These are phyloP conservation scores for Lepus townsendii DNA, from an alignment of 2,797 vertebrate genomes.

Conservation along the genomic window DNA sequence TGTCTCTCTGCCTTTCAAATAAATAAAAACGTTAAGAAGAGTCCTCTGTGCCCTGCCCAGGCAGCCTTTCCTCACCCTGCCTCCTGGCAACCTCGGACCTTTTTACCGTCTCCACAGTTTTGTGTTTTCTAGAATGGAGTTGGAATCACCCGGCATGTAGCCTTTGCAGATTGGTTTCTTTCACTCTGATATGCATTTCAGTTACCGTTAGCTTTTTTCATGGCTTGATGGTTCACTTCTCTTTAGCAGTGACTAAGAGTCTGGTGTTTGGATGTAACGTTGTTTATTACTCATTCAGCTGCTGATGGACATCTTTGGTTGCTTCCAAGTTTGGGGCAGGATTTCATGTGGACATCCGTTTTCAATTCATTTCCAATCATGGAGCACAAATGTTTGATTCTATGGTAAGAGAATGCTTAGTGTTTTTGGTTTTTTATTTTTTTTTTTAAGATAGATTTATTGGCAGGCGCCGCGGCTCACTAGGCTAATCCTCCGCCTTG, in stretches of 20 bases:
- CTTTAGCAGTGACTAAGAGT: neutral
- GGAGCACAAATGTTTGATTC: neutral
- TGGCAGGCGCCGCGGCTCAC: too few relatives aligned
- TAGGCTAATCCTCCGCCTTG: too few relatives aligned
- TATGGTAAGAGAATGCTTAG: neutral
- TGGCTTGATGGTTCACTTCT: neutral
- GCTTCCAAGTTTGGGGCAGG: neutral
- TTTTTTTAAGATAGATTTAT: too few relatives aligned
- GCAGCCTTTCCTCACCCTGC: too few relatives aligned
- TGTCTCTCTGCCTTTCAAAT: too few relatives aligned
- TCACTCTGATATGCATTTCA: neutral
- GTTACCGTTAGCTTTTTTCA: neutral
- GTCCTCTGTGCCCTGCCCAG: neutral
- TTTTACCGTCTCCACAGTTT: neutral
- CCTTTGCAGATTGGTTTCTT: neutral
- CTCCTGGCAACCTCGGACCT: neutral
- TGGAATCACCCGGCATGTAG: neutral
- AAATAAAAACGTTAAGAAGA: too few relatives aligned
- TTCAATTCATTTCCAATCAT: neutral
- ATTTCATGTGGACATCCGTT: neutral
- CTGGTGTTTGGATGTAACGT: neutral
- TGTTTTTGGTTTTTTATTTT: neutral
- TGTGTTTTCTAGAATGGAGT: neutral
- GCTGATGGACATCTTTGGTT: neutral
- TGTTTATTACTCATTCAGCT: too few relatives aligned